A percentile compares a stretch with the other conserved stretches of the same genome.
These are phyloP conservation scores for Elegia similella DNA, from an alignment of 2,888 invertebrate genomes.

Conservation along the genomic window DNA sequence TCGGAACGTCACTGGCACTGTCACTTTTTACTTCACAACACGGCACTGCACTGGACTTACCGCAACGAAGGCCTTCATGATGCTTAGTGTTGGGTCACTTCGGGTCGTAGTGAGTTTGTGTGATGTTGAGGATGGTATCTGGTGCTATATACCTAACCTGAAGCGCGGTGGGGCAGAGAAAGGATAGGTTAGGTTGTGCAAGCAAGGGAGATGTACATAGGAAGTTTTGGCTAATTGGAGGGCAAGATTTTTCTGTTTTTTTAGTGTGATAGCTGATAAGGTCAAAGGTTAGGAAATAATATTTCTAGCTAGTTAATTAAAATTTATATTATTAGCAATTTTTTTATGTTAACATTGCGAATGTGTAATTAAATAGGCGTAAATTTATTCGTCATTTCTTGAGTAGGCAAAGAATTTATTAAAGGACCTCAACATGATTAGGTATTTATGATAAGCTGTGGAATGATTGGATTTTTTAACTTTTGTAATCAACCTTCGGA, in stretches of 20 bases:
- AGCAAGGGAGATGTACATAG: conserved; percentile 73
- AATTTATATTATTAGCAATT: background rate
- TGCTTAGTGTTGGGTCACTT: conserved; percentile 75
- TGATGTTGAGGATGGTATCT: conserved; percentile 59
- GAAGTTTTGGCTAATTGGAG: conserved; percentile 72
- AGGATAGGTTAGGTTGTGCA: conserved; percentile 74
- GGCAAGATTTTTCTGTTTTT: conserved; percentile 54
- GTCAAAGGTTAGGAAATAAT: conserved; percentile 39
- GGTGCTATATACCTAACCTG: conserved; percentile 68
- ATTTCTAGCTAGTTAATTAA: conserved; percentile 14
- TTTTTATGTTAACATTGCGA: conserved; percentile 1
- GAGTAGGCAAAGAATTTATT: background rate
- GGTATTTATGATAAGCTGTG: background rate
- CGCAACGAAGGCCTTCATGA: conserved; percentile 80
- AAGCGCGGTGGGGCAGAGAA: conserved; percentile 75
- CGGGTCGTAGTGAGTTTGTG: conserved; percentile 70
- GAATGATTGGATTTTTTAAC: background rate
- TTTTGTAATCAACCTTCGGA: background rate
- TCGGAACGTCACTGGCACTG: conserved; percentile 68
- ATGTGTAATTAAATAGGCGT: background rate
- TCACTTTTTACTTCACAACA: conserved; percentile 53
- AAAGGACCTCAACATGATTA: background rate
- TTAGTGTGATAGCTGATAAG: conserved; percentile 37
- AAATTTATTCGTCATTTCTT: background rate
- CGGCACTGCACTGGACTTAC: conserved; percentile 70